phyloP scores from a whole-genome alignment of 2,888 invertebrate genomes.

The Thymelicus acteon region DNA sequence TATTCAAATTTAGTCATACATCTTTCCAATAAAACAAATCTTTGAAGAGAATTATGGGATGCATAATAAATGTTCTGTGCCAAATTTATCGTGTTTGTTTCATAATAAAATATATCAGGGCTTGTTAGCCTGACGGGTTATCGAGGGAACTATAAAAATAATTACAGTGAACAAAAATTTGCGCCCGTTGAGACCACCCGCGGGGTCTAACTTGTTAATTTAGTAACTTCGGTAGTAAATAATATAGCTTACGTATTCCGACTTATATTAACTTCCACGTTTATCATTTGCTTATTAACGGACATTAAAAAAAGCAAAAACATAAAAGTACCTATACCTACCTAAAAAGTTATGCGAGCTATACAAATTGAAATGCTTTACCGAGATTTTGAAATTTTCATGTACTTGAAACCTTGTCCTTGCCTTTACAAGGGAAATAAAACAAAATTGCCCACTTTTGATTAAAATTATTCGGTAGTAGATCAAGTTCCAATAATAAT shows the following conservation, averaged over 20 bases:
- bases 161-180: constrained; percentile 51
- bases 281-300: background rate
- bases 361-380: no score
- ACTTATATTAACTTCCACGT: background rate
- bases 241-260: constrained; percentile 11
- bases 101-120: constrained; percentile 58
- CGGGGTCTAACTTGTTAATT: constrained; percentile 36
- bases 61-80: constrained; percentile 50
- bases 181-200: constrained; percentile 58
- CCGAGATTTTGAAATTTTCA: no score
- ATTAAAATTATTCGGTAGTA: no score
- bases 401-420: no score
- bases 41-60: constrained; percentile 27
- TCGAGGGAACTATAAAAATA: constrained; percentile 55
- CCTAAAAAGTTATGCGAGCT: no score
- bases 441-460: no score
- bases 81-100: constrained; percentile 67
- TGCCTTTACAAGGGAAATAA: no score
- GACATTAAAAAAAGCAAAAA: no score
- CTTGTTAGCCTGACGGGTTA: constrained; percentile 55
- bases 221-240: constrained; percentile 32
- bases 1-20: constrained; percentile 22
- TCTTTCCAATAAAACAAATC: constrained; percentile 10
- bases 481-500: no score
- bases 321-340: no score